phyloP scores from a whole-genome alignment of 1,140 invertebrate genomes.

The Dermatophagoides farinae region DNA sequence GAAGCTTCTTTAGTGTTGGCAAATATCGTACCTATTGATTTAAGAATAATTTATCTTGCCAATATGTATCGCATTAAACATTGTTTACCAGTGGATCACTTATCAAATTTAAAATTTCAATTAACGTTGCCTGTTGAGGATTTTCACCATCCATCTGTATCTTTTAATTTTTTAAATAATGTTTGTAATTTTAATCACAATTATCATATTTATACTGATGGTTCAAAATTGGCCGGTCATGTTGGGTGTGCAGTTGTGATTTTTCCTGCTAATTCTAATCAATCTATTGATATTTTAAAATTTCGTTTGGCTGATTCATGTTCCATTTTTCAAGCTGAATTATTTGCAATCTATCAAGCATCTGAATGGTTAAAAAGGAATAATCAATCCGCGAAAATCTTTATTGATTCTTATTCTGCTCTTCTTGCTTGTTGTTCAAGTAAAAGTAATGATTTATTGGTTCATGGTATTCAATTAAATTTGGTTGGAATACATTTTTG shows the following conservation, averaged over 20 bases:
- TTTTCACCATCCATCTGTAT: background rate
- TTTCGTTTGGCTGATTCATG: background rate
- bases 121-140: background rate
- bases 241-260: background rate
- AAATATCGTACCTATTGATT: background rate
- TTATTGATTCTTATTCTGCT: background rate
- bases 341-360: background rate
- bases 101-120: background rate
- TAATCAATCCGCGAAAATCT: background rate
- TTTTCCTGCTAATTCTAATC: background rate
- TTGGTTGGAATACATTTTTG: background rate
- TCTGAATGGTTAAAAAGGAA: background rate
- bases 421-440: background rate
- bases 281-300: background rate
- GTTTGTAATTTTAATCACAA: background rate
- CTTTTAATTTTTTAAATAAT: background rate
- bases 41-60: background rate
- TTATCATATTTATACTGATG: background rate
- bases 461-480: background rate
- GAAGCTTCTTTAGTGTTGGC: background rate
- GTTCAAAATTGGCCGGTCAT: background rate
- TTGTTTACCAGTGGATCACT: too few species aligned
- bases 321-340: background rate
- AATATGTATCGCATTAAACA: too few species aligned
- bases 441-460: background rate